These are phyloP conservation scores for Neoaliturus tenellus DNA, from an alignment of 2,888 invertebrate species.

Conservation along the genomic window DNA sequence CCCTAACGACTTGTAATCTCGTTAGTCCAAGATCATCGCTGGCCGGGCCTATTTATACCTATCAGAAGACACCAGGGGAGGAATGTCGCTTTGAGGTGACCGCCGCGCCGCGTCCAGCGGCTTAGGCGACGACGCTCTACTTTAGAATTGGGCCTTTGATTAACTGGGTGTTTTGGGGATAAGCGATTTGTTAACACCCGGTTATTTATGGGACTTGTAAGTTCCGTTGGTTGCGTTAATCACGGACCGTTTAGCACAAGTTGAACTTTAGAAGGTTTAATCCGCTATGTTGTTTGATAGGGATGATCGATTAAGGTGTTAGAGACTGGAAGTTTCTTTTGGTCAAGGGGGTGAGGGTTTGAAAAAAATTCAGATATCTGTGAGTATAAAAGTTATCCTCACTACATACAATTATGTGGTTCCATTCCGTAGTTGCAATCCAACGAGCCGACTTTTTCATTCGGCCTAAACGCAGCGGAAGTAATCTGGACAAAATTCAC, in stretches of 20 bases:
- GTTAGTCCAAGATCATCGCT: no score
- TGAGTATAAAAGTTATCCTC: no score
- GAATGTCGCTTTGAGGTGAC: constrained; percentile 7
- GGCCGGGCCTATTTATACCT: constrained; percentile 20
- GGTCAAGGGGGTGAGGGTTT: no score
- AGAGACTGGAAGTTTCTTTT: no score
- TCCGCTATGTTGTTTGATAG: not conserved
- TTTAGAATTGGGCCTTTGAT: not conserved
- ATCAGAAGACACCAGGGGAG: not conserved
- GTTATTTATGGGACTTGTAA: not conserved
- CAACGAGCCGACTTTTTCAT: no score
- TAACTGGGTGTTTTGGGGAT: not conserved
- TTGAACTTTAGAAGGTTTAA: not conserved
- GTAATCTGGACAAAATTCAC: not conserved
- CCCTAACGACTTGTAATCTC: not conserved
- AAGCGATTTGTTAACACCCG: not conserved
- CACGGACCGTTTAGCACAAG: not conserved
- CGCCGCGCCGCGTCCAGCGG: not conserved
- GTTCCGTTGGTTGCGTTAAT: not conserved
- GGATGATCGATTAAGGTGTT: not conserved
- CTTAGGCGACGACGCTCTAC: constrained; percentile 1
- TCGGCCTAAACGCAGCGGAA: no score
- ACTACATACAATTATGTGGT: no score
- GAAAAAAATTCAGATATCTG: no score
- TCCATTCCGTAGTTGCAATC: no score